Percentiles rank a stretch among this genome's conserved stretches.
These are phyloP conservation scores for Dromiciops gliroides DNA, from an alignment of 2,113 vertebrate species.

Conservation along the genomic window DNA sequence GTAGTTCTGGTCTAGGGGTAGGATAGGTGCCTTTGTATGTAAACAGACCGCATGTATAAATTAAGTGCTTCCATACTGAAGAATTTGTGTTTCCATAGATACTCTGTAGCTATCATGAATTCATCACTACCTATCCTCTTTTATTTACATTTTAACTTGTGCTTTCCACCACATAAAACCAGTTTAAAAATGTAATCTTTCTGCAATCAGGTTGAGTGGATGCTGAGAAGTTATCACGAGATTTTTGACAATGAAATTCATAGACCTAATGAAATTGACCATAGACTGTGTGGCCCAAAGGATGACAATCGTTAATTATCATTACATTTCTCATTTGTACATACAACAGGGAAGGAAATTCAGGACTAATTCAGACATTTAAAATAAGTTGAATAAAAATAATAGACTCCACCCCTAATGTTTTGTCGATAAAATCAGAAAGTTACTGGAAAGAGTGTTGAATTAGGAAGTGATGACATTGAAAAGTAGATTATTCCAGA, in stretches of 20 bases:
- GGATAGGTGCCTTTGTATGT: not conserved
- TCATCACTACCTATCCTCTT: constrained; percentile 28
- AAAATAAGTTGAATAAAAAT: not conserved
- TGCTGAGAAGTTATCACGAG: not conserved
- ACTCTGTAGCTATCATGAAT: constrained; percentile 8
- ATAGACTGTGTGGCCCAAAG: not conserved
- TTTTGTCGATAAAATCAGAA: not conserved
- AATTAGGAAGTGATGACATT: not conserved
- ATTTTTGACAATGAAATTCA: constrained; percentile 34
- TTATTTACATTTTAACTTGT: constrained; percentile 40
- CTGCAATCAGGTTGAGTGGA: not conserved
- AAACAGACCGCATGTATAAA: constrained; percentile 18
- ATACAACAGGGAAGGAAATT: not conserved
- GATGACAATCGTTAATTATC: constrained; percentile 11
- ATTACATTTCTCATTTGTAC: not conserved
- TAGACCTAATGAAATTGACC: constrained; percentile 31
- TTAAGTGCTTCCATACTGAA: not conserved
- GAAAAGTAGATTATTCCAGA: not conserved
- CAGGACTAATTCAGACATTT: not conserved
- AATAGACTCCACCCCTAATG: not conserved
- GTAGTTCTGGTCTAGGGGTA: not conserved
- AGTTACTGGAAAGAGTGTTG: not conserved
- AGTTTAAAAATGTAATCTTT: not conserved
- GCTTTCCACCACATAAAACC: constrained; percentile 30
- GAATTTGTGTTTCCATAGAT: constrained; percentile 29